These are phyloP conservation scores for Scolopax mira DNA, from an alignment of 2,113 vertebrate species.

Conservation along the genomic window DNA sequence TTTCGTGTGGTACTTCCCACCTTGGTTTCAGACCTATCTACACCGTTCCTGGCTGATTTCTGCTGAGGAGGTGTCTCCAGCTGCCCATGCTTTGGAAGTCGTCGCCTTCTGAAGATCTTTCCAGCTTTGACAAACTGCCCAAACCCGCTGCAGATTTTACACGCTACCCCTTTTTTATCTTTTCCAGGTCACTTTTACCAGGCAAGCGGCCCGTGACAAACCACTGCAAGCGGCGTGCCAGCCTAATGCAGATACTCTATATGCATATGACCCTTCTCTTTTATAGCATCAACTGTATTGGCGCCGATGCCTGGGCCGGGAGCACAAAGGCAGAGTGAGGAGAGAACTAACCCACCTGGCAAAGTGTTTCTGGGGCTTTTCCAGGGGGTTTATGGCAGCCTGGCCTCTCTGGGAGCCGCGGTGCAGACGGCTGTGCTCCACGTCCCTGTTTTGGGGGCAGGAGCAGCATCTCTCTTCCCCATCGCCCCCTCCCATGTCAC, in stretches of 20 bases:
- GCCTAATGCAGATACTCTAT: background rate
- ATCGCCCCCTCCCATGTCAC: background rate
- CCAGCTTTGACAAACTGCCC: slow-evolving; percentile 33
- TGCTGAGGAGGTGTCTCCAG: background rate
- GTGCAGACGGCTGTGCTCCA: slow-evolving; percentile 6
- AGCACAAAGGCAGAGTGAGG: background rate
- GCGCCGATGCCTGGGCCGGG: slow-evolving; percentile 1
- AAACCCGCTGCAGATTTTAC: background rate
- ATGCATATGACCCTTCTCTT: slow-evolving; percentile 5
- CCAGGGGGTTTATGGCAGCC: slow-evolving; percentile 1
- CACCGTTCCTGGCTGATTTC: background rate
- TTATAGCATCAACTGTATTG: background rate
- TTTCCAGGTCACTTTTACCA: slow-evolving; percentile 23
- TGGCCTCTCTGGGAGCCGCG: background rate
- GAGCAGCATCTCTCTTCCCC: background rate
- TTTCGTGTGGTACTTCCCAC: background rate
- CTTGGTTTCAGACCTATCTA: background rate
- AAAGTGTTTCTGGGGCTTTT: slow-evolving; percentile 15
- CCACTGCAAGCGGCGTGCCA: background rate
- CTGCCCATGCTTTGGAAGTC: slow-evolving; percentile 10
- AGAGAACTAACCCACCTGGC: slow-evolving; percentile 52
- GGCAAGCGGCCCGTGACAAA: background rate
- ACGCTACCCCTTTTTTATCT: background rate
- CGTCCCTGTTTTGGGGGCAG: background rate
- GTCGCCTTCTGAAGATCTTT: background rate